Base-by-base conservation (phyloP, 2,888 invertebrate species). In the Epinotia nisella region DNA sequence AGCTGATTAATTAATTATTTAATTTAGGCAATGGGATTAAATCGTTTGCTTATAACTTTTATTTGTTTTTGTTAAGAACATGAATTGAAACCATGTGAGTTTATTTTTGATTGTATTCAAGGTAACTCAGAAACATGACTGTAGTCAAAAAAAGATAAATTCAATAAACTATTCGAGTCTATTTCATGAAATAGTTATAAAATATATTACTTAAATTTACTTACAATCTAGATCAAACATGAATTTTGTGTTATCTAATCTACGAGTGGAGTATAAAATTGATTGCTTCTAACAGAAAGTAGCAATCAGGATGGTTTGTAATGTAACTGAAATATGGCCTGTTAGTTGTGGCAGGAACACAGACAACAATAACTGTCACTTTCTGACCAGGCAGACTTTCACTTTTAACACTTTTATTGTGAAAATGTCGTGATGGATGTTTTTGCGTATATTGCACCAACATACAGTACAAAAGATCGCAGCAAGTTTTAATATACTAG, bases 361-460 rank as follows among this genome's bases (percentile, higher is more conserved):
- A n/a, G 41, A 66, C 17, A 66, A 55, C 29, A 60, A 64, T 64
- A 55, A 71, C 71, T 71, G 61, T 68, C 62, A 64, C 73, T 73
- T 64, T 59, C 62, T 73, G 55, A 64, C 59, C 70, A 69, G 70
- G 76, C 74, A 68, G 45, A 78, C 78, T 81, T 80, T 80, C 81
- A 80, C 80, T 78, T 78, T 75, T 74, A 71, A 74, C 75, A 78
- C 71, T 75, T 60, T 59, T 62, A 41, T 35, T 35, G 64, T 64
- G 41, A 73, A 66, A 41, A 73, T 56, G 62, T 64, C 62, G 56
- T 17, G 13, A 17, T 24, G 3, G 13, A 35, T 24, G 29, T 67
- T 67, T 67, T 59, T 58, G n/a, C 17, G 45, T 29, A 0, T 49
- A 29, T 64, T 51, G 39, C 35, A 35, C 7, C 15, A 45, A 19